These are phyloP conservation scores for Zygothrica quintamaculata DNA, from an alignment of 2,888 invertebrate species.

Conservation along the genomic window DNA sequence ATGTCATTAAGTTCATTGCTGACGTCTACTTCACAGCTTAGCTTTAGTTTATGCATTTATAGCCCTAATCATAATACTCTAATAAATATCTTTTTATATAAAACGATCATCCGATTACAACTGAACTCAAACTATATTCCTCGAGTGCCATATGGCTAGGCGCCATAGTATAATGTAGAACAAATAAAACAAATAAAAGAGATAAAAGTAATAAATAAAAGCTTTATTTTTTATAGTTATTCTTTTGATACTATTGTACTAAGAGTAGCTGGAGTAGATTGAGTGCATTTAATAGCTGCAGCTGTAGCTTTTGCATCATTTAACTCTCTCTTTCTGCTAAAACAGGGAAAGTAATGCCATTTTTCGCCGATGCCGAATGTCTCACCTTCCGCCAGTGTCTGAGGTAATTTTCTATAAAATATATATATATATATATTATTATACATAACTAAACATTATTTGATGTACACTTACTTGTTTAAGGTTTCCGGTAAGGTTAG, in stretches of 20 bases:
- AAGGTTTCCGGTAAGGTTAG: conserved; percentile 87
- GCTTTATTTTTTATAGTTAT: no score
- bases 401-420: conserved; percentile 85
- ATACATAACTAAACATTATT: neutral
- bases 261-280: no score
- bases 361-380: conserved; percentile 86
- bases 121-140: neutral
- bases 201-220: no score
- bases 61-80: neutral
- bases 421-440: neutral
- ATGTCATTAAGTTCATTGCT: conserved; percentile 2
- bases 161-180: conserved; percentile 31
- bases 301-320: no score
- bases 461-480: conserved; percentile 70
- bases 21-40: conserved; percentile 9
- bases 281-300: no score
- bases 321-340: conserved; percentile 23
- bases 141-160: neutral
- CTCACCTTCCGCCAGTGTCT: conserved; percentile 87
- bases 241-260: no score
- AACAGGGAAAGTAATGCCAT: conserved; percentile 85
- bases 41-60: conserved; percentile 24
- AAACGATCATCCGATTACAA: conserved; percentile 4
- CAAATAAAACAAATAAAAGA: neutral
- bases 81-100: conserved; percentile 8